A percentile compares a stretch with the other conserved stretches of the same genome.
Conservation (phyloP, 2,113 vertebrate species). For the Eidolon helvum region DNA sequence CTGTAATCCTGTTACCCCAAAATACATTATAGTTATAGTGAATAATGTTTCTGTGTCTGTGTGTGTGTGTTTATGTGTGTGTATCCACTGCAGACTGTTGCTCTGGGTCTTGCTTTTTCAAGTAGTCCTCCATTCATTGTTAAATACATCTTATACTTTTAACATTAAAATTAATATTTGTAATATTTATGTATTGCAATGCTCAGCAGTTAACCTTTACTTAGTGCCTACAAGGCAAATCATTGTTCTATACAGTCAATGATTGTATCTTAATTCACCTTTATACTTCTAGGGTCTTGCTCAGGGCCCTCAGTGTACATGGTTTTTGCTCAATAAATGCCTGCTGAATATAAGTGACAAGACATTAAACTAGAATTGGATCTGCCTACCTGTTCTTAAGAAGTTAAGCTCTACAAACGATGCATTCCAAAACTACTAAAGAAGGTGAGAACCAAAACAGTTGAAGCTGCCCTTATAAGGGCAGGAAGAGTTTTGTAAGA, state of each 20-base stretch:
- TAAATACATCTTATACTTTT: background rate
- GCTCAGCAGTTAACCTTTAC: background rate
- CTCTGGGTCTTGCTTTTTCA: background rate
- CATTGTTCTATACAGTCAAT: background rate
- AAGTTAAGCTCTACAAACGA: slow-evolving; percentile 36
- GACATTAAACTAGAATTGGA: slow-evolving; percentile 21
- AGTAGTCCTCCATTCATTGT: background rate
- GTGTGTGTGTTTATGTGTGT: background rate
- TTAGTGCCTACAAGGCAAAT: background rate
- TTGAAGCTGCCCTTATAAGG: background rate
- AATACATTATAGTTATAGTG: background rate
- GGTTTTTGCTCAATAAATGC: background rate
- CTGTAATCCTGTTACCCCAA: background rate
- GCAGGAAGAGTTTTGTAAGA: background rate
- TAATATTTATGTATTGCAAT: background rate
- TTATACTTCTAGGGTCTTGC: background rate
- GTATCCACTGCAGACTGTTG: rapidly evolving
- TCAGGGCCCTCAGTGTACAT: background rate
- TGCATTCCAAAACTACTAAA: slow-evolving; percentile 27
- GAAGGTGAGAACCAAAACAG: background rate
- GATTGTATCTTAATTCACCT: background rate
- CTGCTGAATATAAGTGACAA: slow-evolving; percentile 6
- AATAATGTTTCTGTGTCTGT: background rate
- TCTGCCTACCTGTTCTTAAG: slow-evolving; percentile 20
- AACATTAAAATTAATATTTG: background rate